These are phyloP conservation scores for Zoroaster sp. DNA, from an alignment of 53 echinoderm and acorn worm genomes.

Conservation along the genomic window DNA sequence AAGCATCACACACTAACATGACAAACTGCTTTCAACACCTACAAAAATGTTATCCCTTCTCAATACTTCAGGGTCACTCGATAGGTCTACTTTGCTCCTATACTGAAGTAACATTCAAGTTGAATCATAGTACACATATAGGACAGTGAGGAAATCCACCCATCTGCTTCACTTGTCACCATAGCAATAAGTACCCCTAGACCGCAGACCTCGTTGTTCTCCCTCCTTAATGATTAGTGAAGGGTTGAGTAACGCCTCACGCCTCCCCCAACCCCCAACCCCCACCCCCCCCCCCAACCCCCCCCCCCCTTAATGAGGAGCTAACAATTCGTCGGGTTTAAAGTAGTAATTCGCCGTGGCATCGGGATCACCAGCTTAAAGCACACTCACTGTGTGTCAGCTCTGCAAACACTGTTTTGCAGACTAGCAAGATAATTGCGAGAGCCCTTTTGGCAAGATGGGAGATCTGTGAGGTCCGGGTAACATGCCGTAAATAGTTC, in stretches of 20 bases:
- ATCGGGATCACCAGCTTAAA: slow-evolving; percentile 21
- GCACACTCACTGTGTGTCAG: slow-evolving; percentile 49
- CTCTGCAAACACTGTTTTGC: not conserved
- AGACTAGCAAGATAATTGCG: slow-evolving; percentile 22
- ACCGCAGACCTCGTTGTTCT: slow-evolving; percentile 13
- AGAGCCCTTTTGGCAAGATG: not conserved
- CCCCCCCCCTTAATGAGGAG: not conserved
- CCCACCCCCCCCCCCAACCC: not conserved
- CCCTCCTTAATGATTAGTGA: slow-evolving; percentile 30
- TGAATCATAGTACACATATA: slow-evolving; percentile 14
- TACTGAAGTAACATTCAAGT: not conserved
- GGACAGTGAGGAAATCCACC: slow-evolving; percentile 27
- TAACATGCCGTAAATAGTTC: slow-evolving; percentile 7
- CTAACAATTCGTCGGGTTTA: not conserved
- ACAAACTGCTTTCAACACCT: not conserved
- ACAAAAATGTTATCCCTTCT: not conserved
- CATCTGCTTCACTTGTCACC: slow-evolving; percentile 38
- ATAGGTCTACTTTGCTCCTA: not conserved
- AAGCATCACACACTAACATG: not conserved
- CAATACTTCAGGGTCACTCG: not conserved
- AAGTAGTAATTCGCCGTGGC: slow-evolving; percentile 32
- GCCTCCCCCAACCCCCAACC: no score
- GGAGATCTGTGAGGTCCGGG: not conserved
- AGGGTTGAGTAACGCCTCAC: slow-evolving; percentile 16
- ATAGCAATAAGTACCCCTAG: not conserved